These are phyloP conservation scores for Rhinopomastus cyanomelas DNA, from an alignment of 2,113 vertebrate genomes.

Conservation along the genomic window DNA sequence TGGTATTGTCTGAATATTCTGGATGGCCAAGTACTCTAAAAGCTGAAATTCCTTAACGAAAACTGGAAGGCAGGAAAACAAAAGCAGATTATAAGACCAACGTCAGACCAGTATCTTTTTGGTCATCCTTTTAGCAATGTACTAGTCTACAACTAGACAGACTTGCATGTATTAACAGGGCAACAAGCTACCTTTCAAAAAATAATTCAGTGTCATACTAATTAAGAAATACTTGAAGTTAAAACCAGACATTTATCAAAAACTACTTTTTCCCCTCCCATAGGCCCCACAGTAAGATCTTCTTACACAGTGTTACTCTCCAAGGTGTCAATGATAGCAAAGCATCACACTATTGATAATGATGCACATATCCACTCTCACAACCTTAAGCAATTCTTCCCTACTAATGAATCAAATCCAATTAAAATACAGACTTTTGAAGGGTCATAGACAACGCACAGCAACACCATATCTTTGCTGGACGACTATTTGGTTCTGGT, in stretches of 20 bases:
- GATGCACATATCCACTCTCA: not conserved
- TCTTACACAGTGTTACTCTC: not conserved
- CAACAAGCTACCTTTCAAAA: not conserved
- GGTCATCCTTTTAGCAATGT: not conserved
- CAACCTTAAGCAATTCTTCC: not conserved
- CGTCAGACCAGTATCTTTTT: not conserved
- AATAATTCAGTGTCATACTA: not conserved
- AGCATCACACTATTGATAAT: not conserved
- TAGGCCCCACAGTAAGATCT: not conserved
- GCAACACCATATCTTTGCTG: not conserved
- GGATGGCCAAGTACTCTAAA: not conserved
- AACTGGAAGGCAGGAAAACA: not conserved
- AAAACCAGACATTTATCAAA: not conserved
- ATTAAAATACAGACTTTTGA: not conserved
- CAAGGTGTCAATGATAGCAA: not conserved
- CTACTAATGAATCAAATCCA: not conserved
- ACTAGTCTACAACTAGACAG: not conserved
- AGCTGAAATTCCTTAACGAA: not conserved
- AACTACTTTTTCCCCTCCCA: not conserved
- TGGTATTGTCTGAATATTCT: not conserved
- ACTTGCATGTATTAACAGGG: not conserved
- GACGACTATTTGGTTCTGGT: not conserved
- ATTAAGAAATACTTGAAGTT: not conserved
- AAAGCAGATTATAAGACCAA: not conserved
- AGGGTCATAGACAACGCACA: not conserved